phyloP scores from a whole-genome alignment of 1,140 invertebrate species.

The Microvelia longipes region DNA sequence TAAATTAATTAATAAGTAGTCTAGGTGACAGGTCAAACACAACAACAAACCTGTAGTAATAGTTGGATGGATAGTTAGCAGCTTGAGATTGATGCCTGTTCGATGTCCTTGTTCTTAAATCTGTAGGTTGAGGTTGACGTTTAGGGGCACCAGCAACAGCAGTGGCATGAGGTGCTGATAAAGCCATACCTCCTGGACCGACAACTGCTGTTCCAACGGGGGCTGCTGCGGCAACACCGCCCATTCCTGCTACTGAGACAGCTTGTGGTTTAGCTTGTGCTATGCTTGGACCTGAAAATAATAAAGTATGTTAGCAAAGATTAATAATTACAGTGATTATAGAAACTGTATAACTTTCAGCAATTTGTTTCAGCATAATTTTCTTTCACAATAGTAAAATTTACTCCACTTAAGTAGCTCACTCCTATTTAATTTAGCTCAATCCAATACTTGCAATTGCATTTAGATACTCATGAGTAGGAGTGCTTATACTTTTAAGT shows the following conservation, averaged over 20 bases:
- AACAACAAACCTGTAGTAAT: not conserved
- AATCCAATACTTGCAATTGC: too few species aligned
- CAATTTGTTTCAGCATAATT: too few species aligned
- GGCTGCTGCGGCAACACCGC: conserved; percentile 32
- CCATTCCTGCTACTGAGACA: conserved; percentile 32
- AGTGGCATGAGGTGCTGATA: conserved; percentile 33
- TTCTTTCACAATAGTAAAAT: too few species aligned
- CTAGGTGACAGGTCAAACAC: too few species aligned
- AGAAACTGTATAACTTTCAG: too few species aligned
- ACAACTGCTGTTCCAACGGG: conserved; percentile 32
- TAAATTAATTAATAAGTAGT: too few species aligned
- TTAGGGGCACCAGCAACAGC: conserved; percentile 32
- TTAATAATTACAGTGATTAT: too few species aligned
- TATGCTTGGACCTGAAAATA: conserved; percentile 26
- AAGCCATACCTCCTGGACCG: conserved; percentile 31
- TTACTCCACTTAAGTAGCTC: too few species aligned
- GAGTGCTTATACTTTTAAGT: too few species aligned
- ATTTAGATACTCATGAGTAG: too few species aligned
- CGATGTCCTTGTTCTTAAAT: not conserved
- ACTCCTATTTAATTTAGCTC: too few species aligned
- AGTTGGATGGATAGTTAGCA: not conserved
- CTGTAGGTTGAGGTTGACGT: not conserved
- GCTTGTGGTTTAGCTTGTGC: conserved; percentile 32
- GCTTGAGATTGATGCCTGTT: not conserved
- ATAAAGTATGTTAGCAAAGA: not conserved